Conservation (phyloP, 1,140 invertebrate species). For the Nilaparvata lugens region DNA sequence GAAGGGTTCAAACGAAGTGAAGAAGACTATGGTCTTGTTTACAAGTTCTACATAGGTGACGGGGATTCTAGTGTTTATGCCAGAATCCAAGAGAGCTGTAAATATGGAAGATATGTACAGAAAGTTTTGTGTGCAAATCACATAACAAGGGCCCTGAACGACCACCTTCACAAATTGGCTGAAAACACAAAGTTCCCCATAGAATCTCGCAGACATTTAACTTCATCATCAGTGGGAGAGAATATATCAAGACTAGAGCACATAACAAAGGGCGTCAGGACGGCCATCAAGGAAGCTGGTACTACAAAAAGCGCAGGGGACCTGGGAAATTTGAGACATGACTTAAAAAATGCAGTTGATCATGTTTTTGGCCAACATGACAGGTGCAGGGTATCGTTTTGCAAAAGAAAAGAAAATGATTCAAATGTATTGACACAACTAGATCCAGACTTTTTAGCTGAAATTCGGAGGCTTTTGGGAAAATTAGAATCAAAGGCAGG, state of each 20-base stretch:
- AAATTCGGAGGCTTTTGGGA: not conserved
- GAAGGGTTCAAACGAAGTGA: conserved; percentile 7
- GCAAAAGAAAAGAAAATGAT: not conserved
- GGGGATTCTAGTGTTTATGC: too few species aligned
- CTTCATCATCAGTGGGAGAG: not conserved
- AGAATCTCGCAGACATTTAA: not conserved
- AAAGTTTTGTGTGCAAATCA: too few species aligned
- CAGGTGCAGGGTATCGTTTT: not conserved
- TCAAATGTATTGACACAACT: not conserved
- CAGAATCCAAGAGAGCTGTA: too few species aligned
- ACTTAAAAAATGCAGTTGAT: not conserved
- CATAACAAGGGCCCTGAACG: conserved; percentile 2
- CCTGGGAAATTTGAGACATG: not conserved
- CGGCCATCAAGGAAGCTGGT: not conserved
- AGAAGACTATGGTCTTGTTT: conserved; percentile 3
- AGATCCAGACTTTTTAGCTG: not conserved
- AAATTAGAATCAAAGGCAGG: not conserved
- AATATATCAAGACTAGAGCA: not conserved
- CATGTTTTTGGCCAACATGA: not conserved
- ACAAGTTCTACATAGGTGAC: conserved; percentile 5
- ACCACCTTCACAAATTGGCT: not conserved
- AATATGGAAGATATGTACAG: too few species aligned
- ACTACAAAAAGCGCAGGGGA: not conserved
- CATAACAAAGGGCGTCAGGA: not conserved
- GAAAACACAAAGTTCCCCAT: not conserved